A percentile compares a stretch with the other conserved stretches of the same genome.
Evolutionary conservation across 2,888 invertebrate species (phyloP).

Genomic region (Gryllus longicercus): DNA sequence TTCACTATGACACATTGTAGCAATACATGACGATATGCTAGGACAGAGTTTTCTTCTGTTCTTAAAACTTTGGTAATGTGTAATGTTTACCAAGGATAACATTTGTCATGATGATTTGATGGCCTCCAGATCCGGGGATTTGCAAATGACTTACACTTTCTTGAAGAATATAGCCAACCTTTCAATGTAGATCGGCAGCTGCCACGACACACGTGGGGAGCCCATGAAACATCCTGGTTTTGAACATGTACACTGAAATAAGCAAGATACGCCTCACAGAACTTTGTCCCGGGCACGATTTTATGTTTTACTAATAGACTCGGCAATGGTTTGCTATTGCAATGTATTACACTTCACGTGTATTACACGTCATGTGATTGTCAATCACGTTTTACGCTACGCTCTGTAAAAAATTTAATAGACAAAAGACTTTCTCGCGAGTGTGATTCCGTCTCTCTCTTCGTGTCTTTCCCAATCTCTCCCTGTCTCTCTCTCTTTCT

Average conservation of each 20-base stretch:
- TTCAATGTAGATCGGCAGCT: slow-evolving; percentile 18
- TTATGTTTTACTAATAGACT: background rate
- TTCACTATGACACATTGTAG: slow-evolving; percentile 23
- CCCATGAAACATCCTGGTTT: slow-evolving; percentile 12
- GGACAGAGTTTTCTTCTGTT: slow-evolving; percentile 21
- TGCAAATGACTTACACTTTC: slow-evolving; percentile 22
- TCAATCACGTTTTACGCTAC: no score
- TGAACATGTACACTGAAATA: background rate
- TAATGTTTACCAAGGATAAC: slow-evolving; percentile 11
- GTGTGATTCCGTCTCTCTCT: no score
- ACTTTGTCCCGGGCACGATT: slow-evolving; percentile 24
- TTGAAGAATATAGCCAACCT: slow-evolving; percentile 12
- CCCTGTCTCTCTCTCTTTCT: no score
- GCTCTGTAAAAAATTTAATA: no score
- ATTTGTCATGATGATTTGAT: slow-evolving; percentile 18
- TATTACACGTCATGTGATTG: no score
- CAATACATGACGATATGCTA: slow-evolving; percentile 27
- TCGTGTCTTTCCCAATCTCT: no score
- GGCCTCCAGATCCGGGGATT: slow-evolving; percentile 3
- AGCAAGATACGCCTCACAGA: slow-evolving; percentile 18
- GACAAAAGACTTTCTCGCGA: no score
- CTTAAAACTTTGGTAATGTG: slow-evolving; percentile 21
- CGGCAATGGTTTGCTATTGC: no score
- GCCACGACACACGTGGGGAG: background rate
- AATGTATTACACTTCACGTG: no score